Evolutionary conservation across 2,888 invertebrate genomes (phyloP), one percentile per base, ranked within the genome.

Genomic region (Drosophila quasianomalipes): DNA sequence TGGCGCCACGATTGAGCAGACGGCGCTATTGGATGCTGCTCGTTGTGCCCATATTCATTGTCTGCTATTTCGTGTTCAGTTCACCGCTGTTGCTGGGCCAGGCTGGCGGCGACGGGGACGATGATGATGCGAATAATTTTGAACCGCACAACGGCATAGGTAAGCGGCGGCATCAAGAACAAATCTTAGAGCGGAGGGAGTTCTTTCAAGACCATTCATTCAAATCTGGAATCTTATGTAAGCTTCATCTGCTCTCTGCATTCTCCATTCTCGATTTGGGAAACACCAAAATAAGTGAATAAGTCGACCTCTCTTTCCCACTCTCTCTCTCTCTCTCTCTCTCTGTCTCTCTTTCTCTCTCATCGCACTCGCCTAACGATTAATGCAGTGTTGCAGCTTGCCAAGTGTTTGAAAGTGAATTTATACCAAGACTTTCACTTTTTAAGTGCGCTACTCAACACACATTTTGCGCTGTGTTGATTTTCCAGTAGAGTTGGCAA

Each of bases 61-160:
- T 57, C 52, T 67, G 75, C 57, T 85, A 85, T 70, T 70, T 85
- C 37, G 66, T 72, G 59, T 63, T 87, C 30, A 65, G 70, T 58
- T 59, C 69, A 7, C 83, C 76, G 61, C 54, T 70, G 22, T 49
- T 70, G 22, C 52, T 74, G 61, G 79, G 76, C 41, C 66, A 69
- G 61, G 26, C 47, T 26, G 78, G 82, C 47, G 44, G 37, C n/a
- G 64, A 28, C 16, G n/a, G 22, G 16, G n/a, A 33, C 1, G 52
- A 57, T 28, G 73, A 75, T 61, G 58, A 53, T 31, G 71, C 66
- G 10, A 69, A 66, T 30, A 71, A 67, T 30, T 72, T 70, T 37
- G 82, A 58, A 9, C 64, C 70, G 14, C 75, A 76, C 41, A 74
- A 55, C 30, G 73, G 79, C 51, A 39, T 76, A 79, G 84, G 84